Base-by-base conservation (phyloP, 2,888 invertebrate species). In the Drosophila mimica region DNA sequence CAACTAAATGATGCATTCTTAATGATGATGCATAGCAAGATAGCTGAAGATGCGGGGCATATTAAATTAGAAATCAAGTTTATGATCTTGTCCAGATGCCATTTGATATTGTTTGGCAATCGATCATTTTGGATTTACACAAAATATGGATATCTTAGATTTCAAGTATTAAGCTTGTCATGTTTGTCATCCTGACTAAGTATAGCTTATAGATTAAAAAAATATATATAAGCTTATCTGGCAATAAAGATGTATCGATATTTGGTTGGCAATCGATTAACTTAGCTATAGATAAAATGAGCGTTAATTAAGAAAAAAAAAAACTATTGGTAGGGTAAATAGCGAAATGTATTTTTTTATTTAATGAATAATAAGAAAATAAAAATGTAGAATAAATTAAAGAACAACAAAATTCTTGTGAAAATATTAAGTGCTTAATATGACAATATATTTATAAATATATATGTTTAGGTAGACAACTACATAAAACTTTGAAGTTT, bases 1-100 rank as follows among this genome's bases (percentile, higher is more conserved):
- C 79, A 80, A 83, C 83, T 83, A 83, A 80, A 83, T 80, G 83
- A 80, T 83, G 83, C 79, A 83, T 80, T 83, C 66, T 79, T 62
- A 48, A 38, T 31, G 13, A 63, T 8, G 46, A 57, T 57, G 57
- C 34, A 53, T 2, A 17, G 43, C 4, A 13, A 15, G 48, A 56
- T 28, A 38, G 25, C 46, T 46, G 25, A n/a, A 8, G 28, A 54
- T 9, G 3, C 11, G 34, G 64, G 65, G 61, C 74, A 79, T 62
- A 58, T 6, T 25, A 17, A 25, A 53, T 57, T 25, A n/a, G 3
- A 8, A 9, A 51, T 30, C 25, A 33, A 49, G 43, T 51, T 58
- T 46, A 61, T 49, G 25, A 34, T 49, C 20, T 38, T 31, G 13
- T 28, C 34, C 34, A 54, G 36, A 36, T 54, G 36, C 54, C 54